Evolutionary conservation across 2,888 invertebrate species (phyloP).

Genomic region (Synanthedon myopaeformis): DNA sequence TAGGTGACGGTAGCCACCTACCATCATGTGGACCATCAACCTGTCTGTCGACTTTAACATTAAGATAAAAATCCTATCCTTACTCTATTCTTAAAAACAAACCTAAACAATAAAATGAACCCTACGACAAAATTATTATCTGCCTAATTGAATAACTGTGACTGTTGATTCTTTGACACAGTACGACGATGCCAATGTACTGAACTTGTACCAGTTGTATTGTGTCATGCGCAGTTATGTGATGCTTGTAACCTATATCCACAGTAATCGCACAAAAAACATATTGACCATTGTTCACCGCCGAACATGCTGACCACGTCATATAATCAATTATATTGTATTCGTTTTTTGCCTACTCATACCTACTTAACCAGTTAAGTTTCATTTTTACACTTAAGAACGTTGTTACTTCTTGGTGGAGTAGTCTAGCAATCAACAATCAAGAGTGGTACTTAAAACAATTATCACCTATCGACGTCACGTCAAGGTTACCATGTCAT

Average conservation of each 20-base stretch:
- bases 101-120: no score
- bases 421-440: no score
- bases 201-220: slow-evolving; percentile 36
- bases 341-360: not conserved
- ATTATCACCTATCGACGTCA: no score
- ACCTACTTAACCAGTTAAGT: not conserved
- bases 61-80: not conserved
- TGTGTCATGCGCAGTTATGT: slow-evolving; percentile 58
- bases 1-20: no score
- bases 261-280: slow-evolving; percentile 38
- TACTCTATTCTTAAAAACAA: not conserved
- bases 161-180: slow-evolving; percentile 5
- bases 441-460: no score
- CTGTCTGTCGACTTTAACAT: not conserved
- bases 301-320: not conserved
- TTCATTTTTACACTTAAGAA: not conserved
- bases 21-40: no score
- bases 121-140: not conserved
- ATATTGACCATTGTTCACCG: slow-evolving; percentile 26
- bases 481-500: no score
- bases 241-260: slow-evolving; percentile 49
- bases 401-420: no score
- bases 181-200: slow-evolving; percentile 25
- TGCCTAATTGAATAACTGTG: not conserved
- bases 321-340: not conserved